Conservation (phyloP, 2,113 vertebrate species). For the Oreotrochilus melanogaster region DNA sequence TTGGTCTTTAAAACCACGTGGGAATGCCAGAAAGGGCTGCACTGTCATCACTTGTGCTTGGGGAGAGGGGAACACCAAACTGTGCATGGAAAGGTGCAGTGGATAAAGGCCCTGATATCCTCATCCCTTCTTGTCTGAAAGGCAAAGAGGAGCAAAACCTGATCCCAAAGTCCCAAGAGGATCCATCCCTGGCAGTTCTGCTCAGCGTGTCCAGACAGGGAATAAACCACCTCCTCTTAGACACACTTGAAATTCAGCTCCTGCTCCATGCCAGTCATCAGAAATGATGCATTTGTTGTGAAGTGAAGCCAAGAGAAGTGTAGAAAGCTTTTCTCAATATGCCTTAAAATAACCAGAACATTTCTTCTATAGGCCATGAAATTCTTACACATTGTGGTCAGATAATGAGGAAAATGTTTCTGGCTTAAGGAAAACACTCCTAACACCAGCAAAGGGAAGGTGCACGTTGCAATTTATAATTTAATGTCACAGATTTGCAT, state of each 20-base stretch:
- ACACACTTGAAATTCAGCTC: constrained; percentile 49
- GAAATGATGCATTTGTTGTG: constrained; percentile 15
- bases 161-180: neutral
- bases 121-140: neutral
- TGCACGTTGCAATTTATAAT: neutral
- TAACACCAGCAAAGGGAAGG: constrained; percentile 14
- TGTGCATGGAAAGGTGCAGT: neutral
- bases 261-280: constrained; percentile 10
- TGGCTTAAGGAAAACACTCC: neutral
- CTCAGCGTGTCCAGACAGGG: fast-evolving
- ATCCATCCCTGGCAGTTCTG: fast-evolving
- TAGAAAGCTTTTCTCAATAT: neutral
- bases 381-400: neutral
- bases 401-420: neutral
- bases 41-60: fast-evolving
- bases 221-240: constrained; percentile 27
- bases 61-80: neutral
- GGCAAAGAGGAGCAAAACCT: neutral
- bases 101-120: fast-evolving
- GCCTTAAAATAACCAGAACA: constrained; percentile 2
- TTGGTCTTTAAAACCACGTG: neutral
- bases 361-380: neutral
- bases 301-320: constrained; percentile 32
- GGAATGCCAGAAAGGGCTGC: neutral
- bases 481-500: neutral